A percentile compares a stretch with the other conserved stretches of the same genome.
Evolutionary conservation across 2,113 vertebrate species (phyloP).

Genomic region (Hippoglossus stenolepis): DNA sequence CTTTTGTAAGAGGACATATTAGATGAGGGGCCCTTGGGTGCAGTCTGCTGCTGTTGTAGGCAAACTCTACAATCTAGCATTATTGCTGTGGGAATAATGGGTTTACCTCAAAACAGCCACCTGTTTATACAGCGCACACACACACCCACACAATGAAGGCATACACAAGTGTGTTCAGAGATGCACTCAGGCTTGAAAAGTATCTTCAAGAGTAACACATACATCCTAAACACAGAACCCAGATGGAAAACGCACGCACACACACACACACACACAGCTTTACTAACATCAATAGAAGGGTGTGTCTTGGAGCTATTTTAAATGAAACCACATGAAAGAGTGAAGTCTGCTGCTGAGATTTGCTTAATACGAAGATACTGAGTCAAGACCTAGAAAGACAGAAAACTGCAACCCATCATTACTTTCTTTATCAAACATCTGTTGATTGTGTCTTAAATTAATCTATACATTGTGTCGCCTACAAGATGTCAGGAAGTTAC

Average conservation of each 20-base stretch:
- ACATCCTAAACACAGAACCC: conserved; percentile 20
- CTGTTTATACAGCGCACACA: conserved; percentile 34
- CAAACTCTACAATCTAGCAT: conserved; percentile 33
- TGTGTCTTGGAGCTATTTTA: conserved; percentile 61
- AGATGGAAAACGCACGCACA: neutral
- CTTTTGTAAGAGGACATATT: conserved; percentile 61
- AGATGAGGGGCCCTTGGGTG: conserved; percentile 44
- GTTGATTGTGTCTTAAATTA: neutral
- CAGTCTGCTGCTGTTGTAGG: conserved; percentile 38
- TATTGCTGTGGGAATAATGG: conserved; percentile 59
- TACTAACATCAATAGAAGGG: conserved; percentile 52
- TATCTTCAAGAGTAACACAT: conserved; percentile 12
- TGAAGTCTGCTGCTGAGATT: conserved; percentile 6
- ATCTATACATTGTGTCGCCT: too few species aligned
- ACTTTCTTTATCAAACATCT: neutral
- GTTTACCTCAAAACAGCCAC: conserved; percentile 54
- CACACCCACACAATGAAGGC: neutral
- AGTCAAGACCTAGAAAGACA: conserved; percentile 10
- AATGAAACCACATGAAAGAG: conserved; percentile 64
- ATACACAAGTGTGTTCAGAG: conserved; percentile 28
- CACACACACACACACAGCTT: conserved; percentile 20
- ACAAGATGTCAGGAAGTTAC: neutral
- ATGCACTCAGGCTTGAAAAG: conserved; percentile 14
- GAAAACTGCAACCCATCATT: neutral
- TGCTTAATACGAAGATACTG: conserved; percentile 20